A percentile compares a stretch with the other conserved stretches of the same genome.
Conservation (phyloP, 2,888 invertebrate genomes). For the Sinopyrophorus schimmeli region DNA sequence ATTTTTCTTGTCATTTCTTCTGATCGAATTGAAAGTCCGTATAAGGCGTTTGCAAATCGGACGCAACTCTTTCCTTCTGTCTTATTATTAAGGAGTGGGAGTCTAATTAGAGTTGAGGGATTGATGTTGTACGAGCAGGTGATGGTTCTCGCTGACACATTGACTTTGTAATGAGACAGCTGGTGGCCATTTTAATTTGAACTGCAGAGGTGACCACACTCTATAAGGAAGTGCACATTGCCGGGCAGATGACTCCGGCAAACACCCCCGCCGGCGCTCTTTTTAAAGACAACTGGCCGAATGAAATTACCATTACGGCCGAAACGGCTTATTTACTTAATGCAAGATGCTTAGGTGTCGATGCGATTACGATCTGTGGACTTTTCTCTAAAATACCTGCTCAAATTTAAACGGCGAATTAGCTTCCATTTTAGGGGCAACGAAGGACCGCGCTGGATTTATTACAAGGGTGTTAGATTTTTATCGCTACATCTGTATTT, state of each 20-base stretch:
- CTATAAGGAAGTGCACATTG: slow-evolving; percentile 51
- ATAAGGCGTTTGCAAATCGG: no score
- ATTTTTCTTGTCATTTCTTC: not conserved
- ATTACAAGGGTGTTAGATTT: slow-evolving; percentile 6
- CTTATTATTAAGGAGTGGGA: slow-evolving; percentile 30
- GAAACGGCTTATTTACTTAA: slow-evolving; percentile 24
- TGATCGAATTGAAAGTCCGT: no score
- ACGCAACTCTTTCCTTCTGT: slow-evolving; percentile 10
- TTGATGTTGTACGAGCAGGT: slow-evolving; percentile 40
- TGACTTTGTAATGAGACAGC: slow-evolving; percentile 49
- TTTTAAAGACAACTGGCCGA: slow-evolving; percentile 22
- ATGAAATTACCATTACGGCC: slow-evolving; percentile 26
- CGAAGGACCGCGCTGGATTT: slow-evolving; percentile 7
- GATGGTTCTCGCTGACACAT: slow-evolving; percentile 45
- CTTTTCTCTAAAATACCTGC: slow-evolving; percentile 3
- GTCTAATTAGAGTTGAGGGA: slow-evolving; percentile 30
- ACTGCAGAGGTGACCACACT: slow-evolving; percentile 46
- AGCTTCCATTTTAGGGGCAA: not conserved
- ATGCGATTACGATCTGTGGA: slow-evolving; percentile 19
- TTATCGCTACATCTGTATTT: slow-evolving; percentile 8
- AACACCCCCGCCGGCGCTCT: slow-evolving; percentile 48
- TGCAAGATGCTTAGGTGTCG: slow-evolving; percentile 21
- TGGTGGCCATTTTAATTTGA: slow-evolving; percentile 48
- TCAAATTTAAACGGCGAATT: not conserved
- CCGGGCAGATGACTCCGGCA: slow-evolving; percentile 47